These are phyloP conservation scores for Chelon auratus DNA, from an alignment of 2,797 vertebrate species.

Conservation along the genomic window DNA sequence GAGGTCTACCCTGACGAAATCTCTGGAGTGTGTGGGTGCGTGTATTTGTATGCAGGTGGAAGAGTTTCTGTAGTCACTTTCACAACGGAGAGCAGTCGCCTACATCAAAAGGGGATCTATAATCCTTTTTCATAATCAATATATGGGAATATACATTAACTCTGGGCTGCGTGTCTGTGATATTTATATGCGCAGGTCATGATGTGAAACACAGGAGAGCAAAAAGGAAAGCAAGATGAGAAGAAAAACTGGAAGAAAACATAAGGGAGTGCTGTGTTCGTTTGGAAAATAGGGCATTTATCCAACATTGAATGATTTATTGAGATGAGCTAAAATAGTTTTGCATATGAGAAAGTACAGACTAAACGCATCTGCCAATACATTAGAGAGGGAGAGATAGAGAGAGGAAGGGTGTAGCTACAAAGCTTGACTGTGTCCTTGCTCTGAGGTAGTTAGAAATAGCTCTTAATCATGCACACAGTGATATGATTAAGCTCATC, in stretches of 20 bases:
- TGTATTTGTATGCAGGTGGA: conserved; percentile 58
- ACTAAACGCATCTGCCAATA: conserved; percentile 56
- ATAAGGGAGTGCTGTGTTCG: conserved; percentile 7
- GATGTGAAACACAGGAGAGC: conserved; percentile 39
- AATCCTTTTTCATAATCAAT: neutral
- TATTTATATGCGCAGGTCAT: conserved; percentile 28
- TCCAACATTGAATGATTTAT: conserved; percentile 63
- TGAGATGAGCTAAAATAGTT: conserved; percentile 60
- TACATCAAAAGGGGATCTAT: conserved; percentile 8
- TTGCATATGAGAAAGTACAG: conserved; percentile 44
- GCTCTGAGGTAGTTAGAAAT: conserved; percentile 40
- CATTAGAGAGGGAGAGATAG: conserved; percentile 19
- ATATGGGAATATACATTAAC: neutral
- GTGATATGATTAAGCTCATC: conserved; percentile 48
- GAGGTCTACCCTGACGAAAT: conserved; percentile 71
- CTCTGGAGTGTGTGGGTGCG: conserved; percentile 58
- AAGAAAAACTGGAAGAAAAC: neutral
- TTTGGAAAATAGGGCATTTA: conserved; percentile 43
- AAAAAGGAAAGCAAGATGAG: conserved; percentile 1
- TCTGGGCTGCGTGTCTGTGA: neutral
- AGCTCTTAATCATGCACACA: conserved; percentile 47
- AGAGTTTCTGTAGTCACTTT: conserved; percentile 20
- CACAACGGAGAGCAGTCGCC: conserved; percentile 17
- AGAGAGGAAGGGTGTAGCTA: conserved; percentile 15
- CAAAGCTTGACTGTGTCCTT: conserved; percentile 9